Base-by-base conservation (phyloP, 1,140 invertebrate genomes). In the Leptinotarsa lineolata region DNA sequence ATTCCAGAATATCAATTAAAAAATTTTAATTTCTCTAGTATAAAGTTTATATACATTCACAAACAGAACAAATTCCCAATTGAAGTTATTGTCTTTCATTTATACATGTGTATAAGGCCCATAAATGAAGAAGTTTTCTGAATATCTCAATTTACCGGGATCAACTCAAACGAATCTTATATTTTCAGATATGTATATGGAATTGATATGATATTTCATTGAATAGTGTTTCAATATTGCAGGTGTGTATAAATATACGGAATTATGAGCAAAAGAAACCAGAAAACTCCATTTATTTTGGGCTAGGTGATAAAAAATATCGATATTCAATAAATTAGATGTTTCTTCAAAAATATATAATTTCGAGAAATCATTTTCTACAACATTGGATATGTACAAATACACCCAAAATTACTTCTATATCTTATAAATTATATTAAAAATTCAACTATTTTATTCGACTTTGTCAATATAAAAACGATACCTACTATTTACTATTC, bases 361-460 rank as follows among this genome's bases (percentile, higher is more conserved):
- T 72, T 73, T 73, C 46, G 72, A 73, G 73, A 76, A 73, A 76
- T 73, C 71, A 76, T 61, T 58, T 39, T n/a, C 46, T 67, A 75
- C 73, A 75, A 75, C 73, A 71, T 76, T 71, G 72, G 76, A 78
- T 80, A 80, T 80, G 78, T 80, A 80, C 78, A 80, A 78, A 75
- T 80, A 80, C 79, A 81, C 76, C 76, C 78, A 81, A 80, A 80
- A 80, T 79, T 78, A 80, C 76, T 75, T 77, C 77, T 77, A 72
- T 77, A 70, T 75, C 75, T 76, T 78, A 82, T 78, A 82, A 81
- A 81, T 80, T 81, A 81, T 81, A 81, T 81, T 46, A 77, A 82
- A 80, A 82, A 79, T 80, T 79, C 77, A 82, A 82, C 81, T 82
- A 81, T 75, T 76, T 70, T 75, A 75, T 75, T 75, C 72, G 79